These are phyloP conservation scores for Stictocephala bisonia DNA, from an alignment of 2,888 invertebrate genomes.

Conservation along the genomic window DNA sequence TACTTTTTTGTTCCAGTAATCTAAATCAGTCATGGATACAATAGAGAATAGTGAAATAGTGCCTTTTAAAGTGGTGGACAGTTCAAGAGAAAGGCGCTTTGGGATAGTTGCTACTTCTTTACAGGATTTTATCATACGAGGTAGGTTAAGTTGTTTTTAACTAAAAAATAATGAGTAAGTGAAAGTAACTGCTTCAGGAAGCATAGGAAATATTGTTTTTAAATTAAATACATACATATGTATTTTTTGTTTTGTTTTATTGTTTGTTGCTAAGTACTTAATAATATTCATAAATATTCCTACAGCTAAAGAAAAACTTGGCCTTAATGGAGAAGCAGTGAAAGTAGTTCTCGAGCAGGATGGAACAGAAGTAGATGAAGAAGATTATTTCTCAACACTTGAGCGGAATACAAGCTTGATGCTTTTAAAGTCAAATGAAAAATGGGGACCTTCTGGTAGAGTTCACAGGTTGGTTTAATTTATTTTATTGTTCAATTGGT, in stretches of 20 bases:
- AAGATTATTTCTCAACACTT: conserved; percentile 92
- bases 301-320: conserved; percentile 77
- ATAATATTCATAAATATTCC: no score
- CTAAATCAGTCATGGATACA: conserved; percentile 24
- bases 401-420: conserved; percentile 89
- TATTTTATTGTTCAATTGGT: no score
- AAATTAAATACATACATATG: no score
- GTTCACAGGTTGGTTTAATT: conserved; percentile 37
- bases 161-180: no score
- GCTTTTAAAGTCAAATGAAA: conserved; percentile 69
- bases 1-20: no score
- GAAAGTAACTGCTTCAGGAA: no score
- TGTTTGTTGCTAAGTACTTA: not conserved
- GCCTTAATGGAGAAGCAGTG: conserved; percentile 67
- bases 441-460: conserved; percentile 58
- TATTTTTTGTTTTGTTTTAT: not conserved
- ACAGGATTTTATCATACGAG: conserved; percentile 79
- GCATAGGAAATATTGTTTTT: no score
- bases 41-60: conserved; percentile 50
- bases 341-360: conserved; percentile 91
- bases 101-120: conserved; percentile 84
- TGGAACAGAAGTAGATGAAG: conserved; percentile 95
- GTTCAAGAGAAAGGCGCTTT: conserved; percentile 82
- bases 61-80: conserved; percentile 84
- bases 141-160: conserved; percentile 56